phyloP scores from a whole-genome alignment of 2,797 vertebrate species.

The Xiphophorus birchmanni region DNA sequence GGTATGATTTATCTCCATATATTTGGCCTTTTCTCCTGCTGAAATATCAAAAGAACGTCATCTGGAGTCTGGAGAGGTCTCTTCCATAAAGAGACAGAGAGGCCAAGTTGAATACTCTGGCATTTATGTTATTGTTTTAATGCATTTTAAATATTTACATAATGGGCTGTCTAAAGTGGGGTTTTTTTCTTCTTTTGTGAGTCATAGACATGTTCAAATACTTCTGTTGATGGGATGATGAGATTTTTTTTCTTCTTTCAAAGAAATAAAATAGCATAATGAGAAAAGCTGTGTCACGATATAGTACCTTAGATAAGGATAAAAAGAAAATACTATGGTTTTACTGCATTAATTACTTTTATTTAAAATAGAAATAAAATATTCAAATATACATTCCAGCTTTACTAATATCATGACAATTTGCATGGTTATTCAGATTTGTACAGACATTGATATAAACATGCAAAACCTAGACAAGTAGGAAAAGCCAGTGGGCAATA shows the following conservation, averaged over 20 bases:
- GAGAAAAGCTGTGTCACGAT: neutral
- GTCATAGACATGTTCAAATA: slow-evolving; percentile 17
- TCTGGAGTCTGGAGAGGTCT: slow-evolving; percentile 34
- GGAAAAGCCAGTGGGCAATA: neutral
- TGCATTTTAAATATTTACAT: slow-evolving; percentile 32
- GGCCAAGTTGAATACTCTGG: slow-evolving; percentile 34
- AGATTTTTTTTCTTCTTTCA: neutral
- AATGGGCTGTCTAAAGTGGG: slow-evolving; percentile 2
- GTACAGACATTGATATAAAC: neutral
- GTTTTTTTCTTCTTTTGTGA: slow-evolving; percentile 19
- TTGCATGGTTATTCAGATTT: neutral
- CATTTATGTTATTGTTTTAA: slow-evolving; percentile 45
- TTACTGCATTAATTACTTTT: neutral
- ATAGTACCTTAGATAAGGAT: neutral
- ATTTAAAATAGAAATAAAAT: neutral
- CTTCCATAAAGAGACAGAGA: slow-evolving; percentile 29
- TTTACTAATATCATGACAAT: neutral
- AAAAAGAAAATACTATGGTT: neutral
- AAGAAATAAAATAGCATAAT: too few species aligned
- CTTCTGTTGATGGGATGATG: slow-evolving; percentile 35
- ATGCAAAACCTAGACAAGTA: neutral
- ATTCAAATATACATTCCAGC: neutral
- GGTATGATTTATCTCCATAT: slow-evolving; percentile 56
- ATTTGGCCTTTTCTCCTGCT: slow-evolving; percentile 30
- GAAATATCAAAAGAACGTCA: slow-evolving; percentile 54